phyloP scores from a whole-genome alignment of 2,113 vertebrate genomes.

The Petromus typicus region DNA sequence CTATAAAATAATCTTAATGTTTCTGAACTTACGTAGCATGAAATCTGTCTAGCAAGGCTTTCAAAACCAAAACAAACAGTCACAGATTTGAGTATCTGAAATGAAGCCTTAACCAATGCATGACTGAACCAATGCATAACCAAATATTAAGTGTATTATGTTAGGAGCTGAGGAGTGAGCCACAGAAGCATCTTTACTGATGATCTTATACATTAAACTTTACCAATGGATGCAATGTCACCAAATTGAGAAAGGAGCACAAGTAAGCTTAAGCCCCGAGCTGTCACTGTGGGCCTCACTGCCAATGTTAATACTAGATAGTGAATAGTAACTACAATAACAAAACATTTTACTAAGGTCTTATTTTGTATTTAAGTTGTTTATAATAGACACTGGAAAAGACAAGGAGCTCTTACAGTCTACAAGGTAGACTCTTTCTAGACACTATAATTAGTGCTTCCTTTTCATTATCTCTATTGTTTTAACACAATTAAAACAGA shows the following conservation, averaged over 20 bases:
- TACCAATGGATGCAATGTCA: constrained; percentile 80
- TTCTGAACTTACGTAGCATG: constrained; percentile 83
- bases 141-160: constrained; percentile 66
- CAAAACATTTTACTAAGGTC: constrained; percentile 9
- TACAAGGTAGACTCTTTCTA: not conserved
- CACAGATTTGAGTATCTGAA: constrained; percentile 79
- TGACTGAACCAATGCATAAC: constrained; percentile 86
- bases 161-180: constrained; percentile 76
- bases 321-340: constrained; percentile 4
- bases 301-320: constrained; percentile 4
- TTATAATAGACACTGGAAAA: constrained; percentile 18
- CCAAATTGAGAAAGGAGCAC: not conserved
- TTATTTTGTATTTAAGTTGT: not conserved
- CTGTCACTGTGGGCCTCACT: not conserved
- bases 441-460: constrained; percentile 10
- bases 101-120: constrained; percentile 74
- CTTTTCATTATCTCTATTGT: not conserved
- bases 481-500: constrained; percentile 31
- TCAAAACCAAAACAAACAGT: constrained; percentile 81
- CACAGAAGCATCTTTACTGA: constrained; percentile 78
- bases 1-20: constrained; percentile 79
- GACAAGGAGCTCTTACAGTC: not conserved
- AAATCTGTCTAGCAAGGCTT: constrained; percentile 80
- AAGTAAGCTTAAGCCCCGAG: not conserved
- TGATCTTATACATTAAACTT: constrained; percentile 80